Conservation (phyloP, 2,888 invertebrate species). For the Aproaerema taeniolella region DNA sequence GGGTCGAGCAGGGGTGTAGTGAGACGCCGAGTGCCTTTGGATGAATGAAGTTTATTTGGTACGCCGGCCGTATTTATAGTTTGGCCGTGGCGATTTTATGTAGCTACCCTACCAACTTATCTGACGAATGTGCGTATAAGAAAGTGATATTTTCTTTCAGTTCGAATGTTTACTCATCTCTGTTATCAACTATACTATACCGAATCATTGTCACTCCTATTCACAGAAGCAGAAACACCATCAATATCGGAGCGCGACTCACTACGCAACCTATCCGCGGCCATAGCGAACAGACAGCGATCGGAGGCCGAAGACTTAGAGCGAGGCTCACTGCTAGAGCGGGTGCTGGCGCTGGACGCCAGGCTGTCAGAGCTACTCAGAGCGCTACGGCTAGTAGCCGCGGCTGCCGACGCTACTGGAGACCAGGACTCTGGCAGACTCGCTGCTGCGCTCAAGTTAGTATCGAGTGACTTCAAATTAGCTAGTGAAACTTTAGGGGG, state of each 20-base stretch:
- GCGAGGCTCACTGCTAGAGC: conserved; percentile 45
- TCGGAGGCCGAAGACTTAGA: conserved; percentile 77
- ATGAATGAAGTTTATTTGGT: too few relatives aligned
- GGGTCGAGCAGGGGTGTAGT: too few relatives aligned
- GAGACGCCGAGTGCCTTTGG: too few relatives aligned
- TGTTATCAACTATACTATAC: too few relatives aligned
- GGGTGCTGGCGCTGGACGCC: conserved; percentile 75
- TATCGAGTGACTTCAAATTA: background rate
- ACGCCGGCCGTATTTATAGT: too few relatives aligned
- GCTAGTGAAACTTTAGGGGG: too few relatives aligned
- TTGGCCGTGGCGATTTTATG: too few relatives aligned
- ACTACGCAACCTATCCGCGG: conserved; percentile 86
- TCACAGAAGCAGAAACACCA: conserved; percentile 39
- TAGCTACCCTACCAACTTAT: too few relatives aligned
- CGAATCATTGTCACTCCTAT: background rate
- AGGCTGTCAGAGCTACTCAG: conserved; percentile 84
- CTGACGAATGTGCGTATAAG: too few relatives aligned
- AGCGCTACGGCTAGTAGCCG: conserved; percentile 84
- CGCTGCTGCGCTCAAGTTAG: conserved; percentile 71
- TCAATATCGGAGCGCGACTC: conserved; percentile 80
- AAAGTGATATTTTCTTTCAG: too few relatives aligned
- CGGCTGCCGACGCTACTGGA: conserved; percentile 80
- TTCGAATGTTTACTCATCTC: too few relatives aligned
- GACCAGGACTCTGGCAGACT: conserved; percentile 66
- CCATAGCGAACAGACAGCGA: conserved; percentile 84